Evolutionary conservation across 2,113 vertebrate species (phyloP).

Genomic region (Chamaea fasciata): DNA sequence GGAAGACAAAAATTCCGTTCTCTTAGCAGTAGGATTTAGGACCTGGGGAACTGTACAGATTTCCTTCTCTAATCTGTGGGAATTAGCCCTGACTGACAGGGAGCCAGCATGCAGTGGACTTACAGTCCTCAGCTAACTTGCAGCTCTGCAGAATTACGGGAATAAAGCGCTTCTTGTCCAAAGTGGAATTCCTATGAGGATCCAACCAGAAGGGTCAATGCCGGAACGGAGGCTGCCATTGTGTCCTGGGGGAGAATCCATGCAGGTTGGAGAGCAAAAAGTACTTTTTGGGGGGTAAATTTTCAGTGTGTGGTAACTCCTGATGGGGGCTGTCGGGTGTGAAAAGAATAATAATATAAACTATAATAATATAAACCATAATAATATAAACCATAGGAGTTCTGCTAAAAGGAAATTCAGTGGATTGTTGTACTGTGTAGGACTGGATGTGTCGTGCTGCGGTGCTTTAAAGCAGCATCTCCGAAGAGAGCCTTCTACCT

Average conservation of each 20-base stretch:
- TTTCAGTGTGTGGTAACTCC: background rate
- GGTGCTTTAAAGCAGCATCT: background rate
- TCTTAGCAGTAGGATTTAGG: background rate
- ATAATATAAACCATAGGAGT: background rate
- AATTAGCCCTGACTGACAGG: constrained; percentile 38
- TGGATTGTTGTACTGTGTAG: background rate
- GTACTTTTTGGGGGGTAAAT: background rate
- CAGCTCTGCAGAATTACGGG: background rate
- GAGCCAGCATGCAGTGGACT: background rate
- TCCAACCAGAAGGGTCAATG: background rate
- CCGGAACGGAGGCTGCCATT: background rate
- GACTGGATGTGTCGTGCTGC: background rate
- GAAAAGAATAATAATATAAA: background rate
- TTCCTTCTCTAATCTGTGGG: constrained; percentile 44
- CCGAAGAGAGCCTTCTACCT: background rate
- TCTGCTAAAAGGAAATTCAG: background rate
- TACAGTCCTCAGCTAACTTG: background rate
- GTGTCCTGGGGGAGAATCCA: background rate
- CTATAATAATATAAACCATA: background rate
- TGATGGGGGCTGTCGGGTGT: background rate
- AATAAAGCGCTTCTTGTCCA: background rate
- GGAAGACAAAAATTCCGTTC: background rate
- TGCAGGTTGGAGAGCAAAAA: constrained; percentile 16
- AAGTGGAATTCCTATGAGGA: background rate
- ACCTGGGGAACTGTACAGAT: background rate